Evolutionary conservation across 1,140 invertebrate genomes (phyloP).

Genomic region (Panagrolaimus sp.): DNA sequence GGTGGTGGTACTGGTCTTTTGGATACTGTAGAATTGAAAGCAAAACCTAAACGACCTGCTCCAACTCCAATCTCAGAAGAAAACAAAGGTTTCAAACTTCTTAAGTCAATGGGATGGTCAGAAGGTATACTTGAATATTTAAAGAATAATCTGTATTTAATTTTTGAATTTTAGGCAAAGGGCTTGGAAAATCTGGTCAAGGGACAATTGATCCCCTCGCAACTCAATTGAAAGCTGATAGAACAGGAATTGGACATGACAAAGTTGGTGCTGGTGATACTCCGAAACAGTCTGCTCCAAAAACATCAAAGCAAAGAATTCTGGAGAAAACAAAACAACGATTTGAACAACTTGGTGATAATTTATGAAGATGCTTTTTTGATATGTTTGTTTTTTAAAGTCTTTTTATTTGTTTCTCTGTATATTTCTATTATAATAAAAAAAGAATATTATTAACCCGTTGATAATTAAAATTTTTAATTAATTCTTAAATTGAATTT

Average conservation of each 20-base stretch:
- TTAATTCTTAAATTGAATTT: too few relatives aligned
- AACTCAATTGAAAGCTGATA: background rate
- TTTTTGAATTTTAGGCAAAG: too few relatives aligned
- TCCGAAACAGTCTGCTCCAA: background rate
- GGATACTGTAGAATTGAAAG: slow-evolving; percentile 4
- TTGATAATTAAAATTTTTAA: too few relatives aligned
- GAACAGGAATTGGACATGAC: background rate
- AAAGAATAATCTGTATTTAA: too few relatives aligned
- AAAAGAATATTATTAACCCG: too few relatives aligned
- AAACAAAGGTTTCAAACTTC: slow-evolving; percentile 75
- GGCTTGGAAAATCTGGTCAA: background rate
- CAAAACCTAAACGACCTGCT: background rate
- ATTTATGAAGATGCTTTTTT: too few relatives aligned
- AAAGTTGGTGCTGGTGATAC: background rate
- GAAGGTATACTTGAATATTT: too few relatives aligned
- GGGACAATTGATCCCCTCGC: background rate
- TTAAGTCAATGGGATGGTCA: slow-evolving; percentile 97
- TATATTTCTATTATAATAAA: too few relatives aligned
- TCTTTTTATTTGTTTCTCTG: too few relatives aligned
- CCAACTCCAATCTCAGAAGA: slow-evolving; percentile 11
- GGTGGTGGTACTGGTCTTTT: background rate
- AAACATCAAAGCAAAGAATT: background rate
- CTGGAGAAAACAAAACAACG: slow-evolving; percentile 1
- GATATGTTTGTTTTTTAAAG: too few relatives aligned
- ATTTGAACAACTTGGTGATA: background rate